phyloP scores from a whole-genome alignment of 2,797 vertebrate genomes.

The Heliangelus exortis region DNA sequence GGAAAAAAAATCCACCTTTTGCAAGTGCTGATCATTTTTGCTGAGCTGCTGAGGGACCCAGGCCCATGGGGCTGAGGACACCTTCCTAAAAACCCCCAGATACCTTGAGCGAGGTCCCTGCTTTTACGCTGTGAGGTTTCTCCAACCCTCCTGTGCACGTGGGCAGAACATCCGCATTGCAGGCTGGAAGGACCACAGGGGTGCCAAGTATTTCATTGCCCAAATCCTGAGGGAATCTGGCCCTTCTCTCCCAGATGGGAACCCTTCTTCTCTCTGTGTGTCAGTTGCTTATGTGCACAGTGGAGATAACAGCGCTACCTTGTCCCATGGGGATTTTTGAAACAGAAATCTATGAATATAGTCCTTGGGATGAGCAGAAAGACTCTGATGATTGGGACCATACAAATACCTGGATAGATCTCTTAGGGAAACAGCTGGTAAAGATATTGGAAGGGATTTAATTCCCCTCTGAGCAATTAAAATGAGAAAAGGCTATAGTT shows the following conservation, averaged over 20 bases:
- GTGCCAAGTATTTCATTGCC: background rate
- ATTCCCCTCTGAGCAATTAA: slow-evolving; percentile 46
- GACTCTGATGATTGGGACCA: background rate
- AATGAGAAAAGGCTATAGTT: slow-evolving; percentile 30
- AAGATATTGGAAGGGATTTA: slow-evolving; percentile 32
- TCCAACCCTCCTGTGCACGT: background rate
- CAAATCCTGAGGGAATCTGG: background rate
- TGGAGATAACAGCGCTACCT: background rate
- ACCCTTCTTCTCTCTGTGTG: background rate
- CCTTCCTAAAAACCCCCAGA: background rate
- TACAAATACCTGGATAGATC: slow-evolving; percentile 1
- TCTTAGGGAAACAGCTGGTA: slow-evolving; percentile 30
- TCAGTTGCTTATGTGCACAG: slow-evolving; percentile 18
- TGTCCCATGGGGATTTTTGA: background rate
- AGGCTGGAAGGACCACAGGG: background rate
- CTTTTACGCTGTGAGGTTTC: background rate
- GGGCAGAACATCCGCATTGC: background rate
- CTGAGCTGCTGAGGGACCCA: background rate
- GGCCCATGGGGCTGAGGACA: background rate
- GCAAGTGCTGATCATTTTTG: background rate
- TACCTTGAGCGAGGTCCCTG: background rate
- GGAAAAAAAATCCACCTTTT: background rate
- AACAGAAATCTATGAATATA: slow-evolving; percentile 25
- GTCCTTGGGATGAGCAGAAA: slow-evolving; percentile 23
- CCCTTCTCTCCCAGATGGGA: background rate